phyloP scores from a whole-genome alignment of 2,888 invertebrate species.

The Trypoxylon attenuatum region DNA sequence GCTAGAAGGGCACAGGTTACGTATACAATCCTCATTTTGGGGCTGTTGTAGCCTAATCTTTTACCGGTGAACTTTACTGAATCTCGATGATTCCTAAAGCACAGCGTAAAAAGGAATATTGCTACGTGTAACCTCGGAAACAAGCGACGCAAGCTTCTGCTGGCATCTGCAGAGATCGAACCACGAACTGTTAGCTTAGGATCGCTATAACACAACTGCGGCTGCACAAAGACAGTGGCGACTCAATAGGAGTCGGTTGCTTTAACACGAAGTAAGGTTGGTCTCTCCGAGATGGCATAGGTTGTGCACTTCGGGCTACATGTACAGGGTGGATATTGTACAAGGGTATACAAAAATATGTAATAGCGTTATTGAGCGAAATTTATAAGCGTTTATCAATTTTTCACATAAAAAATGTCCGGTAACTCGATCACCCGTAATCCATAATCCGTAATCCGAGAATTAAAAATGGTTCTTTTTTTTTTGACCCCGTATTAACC shows the following conservation, averaged over 20 bases:
- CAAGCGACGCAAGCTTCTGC: conserved; percentile 25
- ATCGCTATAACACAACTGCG: conserved; percentile 23
- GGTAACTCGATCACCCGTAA: no score
- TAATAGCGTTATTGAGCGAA: no score
- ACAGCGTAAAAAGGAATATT: not conserved
- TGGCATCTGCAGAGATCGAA: not conserved
- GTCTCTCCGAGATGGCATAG: conserved; percentile 27
- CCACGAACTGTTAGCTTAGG: conserved; percentile 3
- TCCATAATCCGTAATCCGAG: no score
- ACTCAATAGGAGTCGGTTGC: conserved; percentile 28
- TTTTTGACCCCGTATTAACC: no score
- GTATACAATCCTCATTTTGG: conserved; percentile 36
- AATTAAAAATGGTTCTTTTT: no score
- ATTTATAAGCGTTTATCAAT: no score
- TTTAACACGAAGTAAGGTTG: conserved; percentile 5
- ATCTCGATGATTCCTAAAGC: not conserved
- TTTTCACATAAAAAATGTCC: no score
- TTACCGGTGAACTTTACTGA: not conserved
- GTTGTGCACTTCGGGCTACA: not conserved
- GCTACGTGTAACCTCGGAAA: conserved; percentile 1
- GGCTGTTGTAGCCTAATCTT: not conserved
- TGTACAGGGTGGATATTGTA: no score
- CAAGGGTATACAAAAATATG: no score
- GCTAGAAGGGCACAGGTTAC: conserved; percentile 28
- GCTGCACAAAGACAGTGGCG: conserved; percentile 35